These are phyloP conservation scores for Babylonia areolata DNA, from an alignment of 1,140 invertebrate genomes.

Conservation along the genomic window DNA sequence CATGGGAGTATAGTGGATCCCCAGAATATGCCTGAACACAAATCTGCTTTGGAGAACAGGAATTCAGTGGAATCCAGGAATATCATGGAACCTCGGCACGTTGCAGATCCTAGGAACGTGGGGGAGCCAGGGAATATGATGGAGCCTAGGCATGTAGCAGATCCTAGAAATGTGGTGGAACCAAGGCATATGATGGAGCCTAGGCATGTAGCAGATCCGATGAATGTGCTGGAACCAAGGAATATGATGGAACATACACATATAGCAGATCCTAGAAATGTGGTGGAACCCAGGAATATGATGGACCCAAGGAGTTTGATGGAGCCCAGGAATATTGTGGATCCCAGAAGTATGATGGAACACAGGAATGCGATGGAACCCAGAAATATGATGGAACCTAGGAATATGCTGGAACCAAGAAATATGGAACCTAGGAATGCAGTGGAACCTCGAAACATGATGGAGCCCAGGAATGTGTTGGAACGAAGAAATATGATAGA, in stretches of 20 bases:
- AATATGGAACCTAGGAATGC: not conserved
- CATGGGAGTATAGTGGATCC: not conserved
- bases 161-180: not conserved
- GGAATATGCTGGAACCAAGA: not conserved
- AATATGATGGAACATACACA: not conserved
- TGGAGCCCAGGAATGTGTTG: not conserved
- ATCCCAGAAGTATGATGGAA: not conserved
- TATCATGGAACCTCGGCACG: not conserved
- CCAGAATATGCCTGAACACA: not conserved
- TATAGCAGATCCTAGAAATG: not conserved
- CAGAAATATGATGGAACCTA: not conserved
- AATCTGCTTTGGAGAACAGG: not conserved
- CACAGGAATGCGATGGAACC: not conserved
- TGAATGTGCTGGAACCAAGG: not conserved
- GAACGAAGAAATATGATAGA: not conserved
- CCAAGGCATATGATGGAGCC: not conserved
- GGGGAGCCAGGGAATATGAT: not conserved
- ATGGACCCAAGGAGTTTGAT: not conserved
- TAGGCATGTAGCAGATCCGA: not conserved
- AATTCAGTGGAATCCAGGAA: not conserved
- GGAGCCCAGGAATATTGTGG: not conserved
- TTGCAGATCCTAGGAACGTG: not conserved
- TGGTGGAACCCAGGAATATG: not conserved
- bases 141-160: not conserved
- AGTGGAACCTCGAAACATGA: not conserved